Evolutionary conservation across 2,888 invertebrate species (phyloP).

Genomic region (Blera fallax): DNA sequence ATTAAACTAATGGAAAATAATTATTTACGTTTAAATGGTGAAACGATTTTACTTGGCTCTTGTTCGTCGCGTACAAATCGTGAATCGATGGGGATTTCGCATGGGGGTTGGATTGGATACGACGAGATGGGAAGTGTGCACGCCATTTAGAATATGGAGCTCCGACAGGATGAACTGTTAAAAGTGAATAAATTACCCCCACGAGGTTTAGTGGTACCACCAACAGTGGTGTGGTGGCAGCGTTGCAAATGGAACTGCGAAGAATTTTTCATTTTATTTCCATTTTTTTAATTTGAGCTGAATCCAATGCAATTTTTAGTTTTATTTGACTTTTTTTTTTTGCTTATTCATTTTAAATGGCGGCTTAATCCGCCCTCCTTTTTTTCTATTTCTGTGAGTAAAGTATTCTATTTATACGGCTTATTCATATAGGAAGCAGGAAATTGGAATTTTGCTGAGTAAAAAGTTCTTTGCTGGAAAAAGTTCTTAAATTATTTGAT

Average conservation of each 20-base stretch:
- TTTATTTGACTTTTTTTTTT: slow-evolving; percentile 27
- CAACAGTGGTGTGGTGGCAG: not conserved
- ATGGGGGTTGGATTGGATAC: not conserved
- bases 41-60: slow-evolving; percentile 26
- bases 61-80: not conserved
- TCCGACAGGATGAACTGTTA: slow-evolving; percentile 56
- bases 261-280: not conserved
- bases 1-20: slow-evolving; percentile 63
- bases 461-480: slow-evolving; percentile 7
- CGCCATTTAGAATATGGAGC: slow-evolving; percentile 52
- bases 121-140: slow-evolving; percentile 12
- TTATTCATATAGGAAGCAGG: not conserved
- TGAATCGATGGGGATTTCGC: not conserved
- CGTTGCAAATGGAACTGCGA: slow-evolving; percentile 19
- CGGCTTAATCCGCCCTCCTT: slow-evolving; percentile 8
- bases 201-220: slow-evolving; percentile 39
- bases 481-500: slow-evolving; percentile 6
- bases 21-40: slow-evolving; percentile 59
- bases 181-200: slow-evolving; percentile 64
- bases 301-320: slow-evolving; percentile 43
- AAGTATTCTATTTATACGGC: slow-evolving; percentile 8
- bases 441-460: slow-evolving; percentile 5
- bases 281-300: slow-evolving; percentile 35
- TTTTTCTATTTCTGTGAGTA: not conserved
- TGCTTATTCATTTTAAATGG: slow-evolving; percentile 9